Percentiles rank a stretch among this genome's conserved stretches.
These are phyloP conservation scores for Spatulosminthurus flaviceps DNA, from an alignment of 2,888 invertebrate species.

Conservation along the genomic window DNA sequence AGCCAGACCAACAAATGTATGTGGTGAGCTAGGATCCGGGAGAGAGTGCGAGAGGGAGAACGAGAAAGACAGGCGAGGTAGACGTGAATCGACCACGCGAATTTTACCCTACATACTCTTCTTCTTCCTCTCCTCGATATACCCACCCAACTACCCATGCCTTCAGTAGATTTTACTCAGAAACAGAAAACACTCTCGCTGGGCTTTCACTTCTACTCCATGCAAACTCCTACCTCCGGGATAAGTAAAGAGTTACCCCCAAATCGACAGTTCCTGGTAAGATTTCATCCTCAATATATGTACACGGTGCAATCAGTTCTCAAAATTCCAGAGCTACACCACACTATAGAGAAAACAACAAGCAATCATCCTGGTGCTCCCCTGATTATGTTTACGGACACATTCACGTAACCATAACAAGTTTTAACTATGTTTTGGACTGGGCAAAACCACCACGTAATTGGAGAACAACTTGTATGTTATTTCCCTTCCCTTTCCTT, in stretches of 20 bases:
- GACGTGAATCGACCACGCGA: conserved; percentile 27
- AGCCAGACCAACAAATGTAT: neutral
- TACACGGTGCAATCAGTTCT: neutral
- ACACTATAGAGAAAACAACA: too few relatives aligned
- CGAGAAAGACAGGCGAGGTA: conserved; percentile 26
- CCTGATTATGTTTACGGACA: neutral
- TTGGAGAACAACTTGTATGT: conserved; percentile 42
- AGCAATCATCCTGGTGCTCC: neutral
- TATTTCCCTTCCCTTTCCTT: conserved; percentile 24
- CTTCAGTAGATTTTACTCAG: neutral
- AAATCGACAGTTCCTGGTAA: conserved; percentile 3
- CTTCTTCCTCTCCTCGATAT: neutral
- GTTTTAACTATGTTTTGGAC: neutral
- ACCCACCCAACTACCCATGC: neutral
- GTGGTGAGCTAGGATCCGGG: neutral
- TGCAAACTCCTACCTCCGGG: neutral
- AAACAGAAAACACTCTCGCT: neutral
- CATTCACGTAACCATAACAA: conserved; percentile 2
- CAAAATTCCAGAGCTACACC: neutral
- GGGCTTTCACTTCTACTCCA: conserved; percentile 12
- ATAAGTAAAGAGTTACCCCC: conserved; percentile 13
- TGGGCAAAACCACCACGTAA: conserved; percentile 30
- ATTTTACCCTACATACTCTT: conserved; percentile 31
- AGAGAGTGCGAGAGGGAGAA: conserved; percentile 23
- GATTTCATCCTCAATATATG: conserved; percentile 4